Base-by-base conservation (phyloP, 2,888 invertebrate species). In the Philaethria dido region DNA sequence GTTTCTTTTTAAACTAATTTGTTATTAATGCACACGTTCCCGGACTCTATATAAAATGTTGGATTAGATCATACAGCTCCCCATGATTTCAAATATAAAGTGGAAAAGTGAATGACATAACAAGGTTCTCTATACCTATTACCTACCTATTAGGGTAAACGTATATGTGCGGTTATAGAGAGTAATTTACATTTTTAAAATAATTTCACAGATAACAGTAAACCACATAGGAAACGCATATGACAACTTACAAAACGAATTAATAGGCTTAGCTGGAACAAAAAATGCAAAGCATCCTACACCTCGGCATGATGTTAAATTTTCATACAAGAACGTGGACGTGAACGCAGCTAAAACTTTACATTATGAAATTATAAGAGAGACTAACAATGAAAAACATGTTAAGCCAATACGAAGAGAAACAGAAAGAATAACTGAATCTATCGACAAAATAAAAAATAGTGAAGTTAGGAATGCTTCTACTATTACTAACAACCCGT, bases 141-240 rank as follows among this genome's bases (percentile, higher is more conserved):
- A n/a, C n/a, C n/a, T n/a, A n/a, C n/a, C n/a, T n/a, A n/a, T n/a
- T n/a, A n/a, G n/a, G n/a, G n/a, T n/a, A n/a, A n/a, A n/a, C n/a
- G n/a, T n/a, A n/a, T n/a, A n/a, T n/a, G n/a, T n/a, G n/a, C n/a
- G n/a, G n/a, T n/a, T n/a, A n/a, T n/a, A n/a, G n/a, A n/a, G n/a
- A 8, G 2, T n/a, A 22, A 1, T 22, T 50, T 25, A 8, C 0
- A 48, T n/a, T 8, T 44, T 29, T 16, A 62, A n/a, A 13, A 33
- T 52, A 4, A 18, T 25, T 60, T 83, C 82, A 42, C 80, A 90
- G 90, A 76, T 83, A 39, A 81, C 84, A 13, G 74, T 90, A 25
- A 74, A 76, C 18, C 72, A 75, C 13, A 84, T 90, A 44, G 86
- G 82, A 29, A 75, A 71, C 18, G 83, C 83, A 13, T 90, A 90